These are phyloP conservation scores for Sanderia malayensis DNA, from an alignment of 30 jellyfish, hydroid and myxozoan species.

Conservation along the genomic window DNA sequence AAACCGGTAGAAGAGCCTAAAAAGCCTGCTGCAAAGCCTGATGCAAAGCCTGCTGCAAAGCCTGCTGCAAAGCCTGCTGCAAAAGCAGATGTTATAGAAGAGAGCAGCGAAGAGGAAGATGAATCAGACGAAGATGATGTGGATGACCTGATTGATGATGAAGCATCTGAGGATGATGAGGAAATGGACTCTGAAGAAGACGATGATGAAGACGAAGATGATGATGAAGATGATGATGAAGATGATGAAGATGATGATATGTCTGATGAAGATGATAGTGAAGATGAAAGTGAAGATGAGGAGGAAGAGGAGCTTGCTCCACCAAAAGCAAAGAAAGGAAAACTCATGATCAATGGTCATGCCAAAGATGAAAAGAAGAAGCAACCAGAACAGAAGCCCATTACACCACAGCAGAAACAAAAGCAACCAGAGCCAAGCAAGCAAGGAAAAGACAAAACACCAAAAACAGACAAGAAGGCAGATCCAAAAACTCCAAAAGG, in stretches of 20 bases:
- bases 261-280: slow-evolving; percentile 32
- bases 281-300: slow-evolving; percentile 27
- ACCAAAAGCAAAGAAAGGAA: slow-evolving; percentile 56
- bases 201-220: slow-evolving; percentile 61
- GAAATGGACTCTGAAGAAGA: slow-evolving; percentile 58
- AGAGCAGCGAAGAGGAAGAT: slow-evolving; percentile 43
- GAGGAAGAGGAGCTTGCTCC: slow-evolving; percentile 53
- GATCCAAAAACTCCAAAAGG: slow-evolving; percentile 23
- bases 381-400: too few relatives aligned
- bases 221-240: slow-evolving; percentile 34
- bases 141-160: slow-evolving; percentile 19
- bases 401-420: slow-evolving; percentile 26
- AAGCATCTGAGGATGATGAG: slow-evolving; percentile 56
- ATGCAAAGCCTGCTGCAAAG: not conserved
- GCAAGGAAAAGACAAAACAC: slow-evolving; percentile 13
- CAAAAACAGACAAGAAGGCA: slow-evolving; percentile 45
- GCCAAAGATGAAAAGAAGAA: slow-evolving; percentile 24
- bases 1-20: not conserved
- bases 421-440: slow-evolving; percentile 1
- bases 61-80: not conserved
- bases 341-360: slow-evolving; percentile 30
- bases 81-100: slow-evolving; percentile 9
- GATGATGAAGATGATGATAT: slow-evolving; percentile 39
- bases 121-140: slow-evolving; percentile 17
- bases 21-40: slow-evolving; percentile 7